A percentile compares a stretch with the other conserved stretches of the same genome.
These are phyloP conservation scores for Nibea coibor DNA, from an alignment of 2,113 vertebrate species.

Conservation along the genomic window DNA sequence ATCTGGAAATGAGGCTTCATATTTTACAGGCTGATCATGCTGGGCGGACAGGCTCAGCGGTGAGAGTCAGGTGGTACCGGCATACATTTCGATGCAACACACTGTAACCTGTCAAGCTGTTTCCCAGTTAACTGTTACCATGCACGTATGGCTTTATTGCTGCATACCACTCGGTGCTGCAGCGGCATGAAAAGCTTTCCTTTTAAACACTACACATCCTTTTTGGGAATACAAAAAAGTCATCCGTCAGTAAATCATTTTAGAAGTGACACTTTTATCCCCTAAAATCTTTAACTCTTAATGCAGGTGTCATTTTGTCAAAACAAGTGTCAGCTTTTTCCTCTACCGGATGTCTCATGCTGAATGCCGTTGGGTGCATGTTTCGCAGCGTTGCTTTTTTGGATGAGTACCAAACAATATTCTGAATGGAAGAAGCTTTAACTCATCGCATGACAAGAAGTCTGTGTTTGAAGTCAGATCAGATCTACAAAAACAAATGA, in stretches of 20 bases:
- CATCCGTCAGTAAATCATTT: conserved; percentile 5
- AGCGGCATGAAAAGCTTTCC: conserved; percentile 14
- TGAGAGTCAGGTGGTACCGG: conserved; percentile 55
- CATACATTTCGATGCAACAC: conserved; percentile 28
- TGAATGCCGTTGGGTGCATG: conserved; percentile 5
- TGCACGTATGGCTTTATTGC: conserved; percentile 58
- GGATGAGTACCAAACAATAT: background rate
- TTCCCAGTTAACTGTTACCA: conserved; percentile 52
- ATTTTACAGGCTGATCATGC: conserved; percentile 42
- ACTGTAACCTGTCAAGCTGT: conserved; percentile 44
- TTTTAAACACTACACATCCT: conserved; percentile 5
- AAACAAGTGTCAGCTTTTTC: conserved; percentile 1
- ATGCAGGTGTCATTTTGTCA: conserved; percentile 12
- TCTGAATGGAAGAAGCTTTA: conserved; percentile 13
- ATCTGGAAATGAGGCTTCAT: conserved; percentile 55
- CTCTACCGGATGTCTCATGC: background rate
- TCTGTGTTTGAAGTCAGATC: conserved; percentile 15
- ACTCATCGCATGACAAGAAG: background rate
- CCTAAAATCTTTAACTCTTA: background rate
- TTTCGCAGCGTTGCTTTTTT: background rate
- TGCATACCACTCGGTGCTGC: conserved; percentile 8
- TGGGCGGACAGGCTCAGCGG: conserved; percentile 38
- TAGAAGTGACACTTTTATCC: background rate
- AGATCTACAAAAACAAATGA: conserved; percentile 32
- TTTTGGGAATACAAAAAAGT: background rate